Percentiles rank a stretch among this genome's conserved stretches.
Conservation (phyloP, 2,113 vertebrate species). For the Alexandromys fortis region DNA sequence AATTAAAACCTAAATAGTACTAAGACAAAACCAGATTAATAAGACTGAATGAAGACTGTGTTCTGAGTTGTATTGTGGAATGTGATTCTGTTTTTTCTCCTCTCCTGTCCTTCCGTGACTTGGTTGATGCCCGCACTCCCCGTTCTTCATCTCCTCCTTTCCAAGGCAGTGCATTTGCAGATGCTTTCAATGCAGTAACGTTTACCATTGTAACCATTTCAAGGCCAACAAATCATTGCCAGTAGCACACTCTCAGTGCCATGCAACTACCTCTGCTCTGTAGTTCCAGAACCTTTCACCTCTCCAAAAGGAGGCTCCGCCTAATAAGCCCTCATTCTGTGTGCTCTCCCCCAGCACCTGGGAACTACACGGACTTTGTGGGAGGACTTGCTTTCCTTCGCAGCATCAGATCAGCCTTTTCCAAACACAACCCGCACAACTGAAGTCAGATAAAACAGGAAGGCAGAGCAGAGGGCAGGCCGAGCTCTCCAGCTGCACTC, state of each 20-base stretch:
- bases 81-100: neutral
- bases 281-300: neutral
- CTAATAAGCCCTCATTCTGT: neutral
- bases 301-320: neutral
- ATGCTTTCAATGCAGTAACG: neutral
- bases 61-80: neutral
- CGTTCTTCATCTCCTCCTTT: neutral
- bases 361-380: neutral
- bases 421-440: neutral
- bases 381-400: neutral
- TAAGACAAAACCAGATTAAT: neutral
- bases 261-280: neutral
- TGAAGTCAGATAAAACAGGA: neutral
- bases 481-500: neutral
- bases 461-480: neutral
- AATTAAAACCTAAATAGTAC: conserved; percentile 19
- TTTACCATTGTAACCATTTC: neutral
- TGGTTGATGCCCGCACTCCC: neutral
- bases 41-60: neutral
- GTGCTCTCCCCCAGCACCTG: no score
- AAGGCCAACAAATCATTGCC: neutral
- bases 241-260: neutral
- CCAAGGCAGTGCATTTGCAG: neutral
- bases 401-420: neutral
- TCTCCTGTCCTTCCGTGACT: neutral